Base-by-base conservation (phyloP, 2,888 invertebrate genomes). In the Polydrusus tereticollis region DNA sequence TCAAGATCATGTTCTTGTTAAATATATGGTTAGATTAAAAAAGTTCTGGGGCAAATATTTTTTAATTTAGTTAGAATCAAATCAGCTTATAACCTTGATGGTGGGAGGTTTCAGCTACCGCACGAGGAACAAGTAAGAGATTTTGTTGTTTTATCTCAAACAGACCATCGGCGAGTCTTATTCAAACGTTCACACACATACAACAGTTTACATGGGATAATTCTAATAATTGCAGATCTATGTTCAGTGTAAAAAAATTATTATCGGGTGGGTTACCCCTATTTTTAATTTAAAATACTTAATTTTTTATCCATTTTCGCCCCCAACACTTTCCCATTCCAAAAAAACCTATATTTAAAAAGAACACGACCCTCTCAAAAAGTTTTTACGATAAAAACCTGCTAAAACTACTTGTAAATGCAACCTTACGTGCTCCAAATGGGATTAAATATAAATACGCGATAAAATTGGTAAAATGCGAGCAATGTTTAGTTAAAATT, bases 371-470 rank as follows among this genome's bases (percentile, higher is more conserved):
- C 36, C 18, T 7, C 20, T 7, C 12, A 6, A 50, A 52, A 50
- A 18, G 52, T 60, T 60, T 66, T 65, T 50, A 72, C 55, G 55
- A 68, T 63, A 68, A 73, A 72, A 71, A 63, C 62, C 59, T 60
- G 71, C 75, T 72, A 72, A 72, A 72, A 59, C 69, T 69, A 72
- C 72, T 67, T 69, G 64, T 77, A 77, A 77, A 77, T 77, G 76
- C 76, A 76, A 74, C 58, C 64, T 74, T 74, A 73, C 64, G 73
- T 73, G 73, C 73, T 73, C 29, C 65, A 45, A 73, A 60, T 60
- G 64, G 69, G 64, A 64, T 68, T 70, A 71, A 59, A 69, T 55
- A 45, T 65, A 65, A 47, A 36, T 41, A 52, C 50, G 62, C 62
- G 62, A 47, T 60, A 52, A 50, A 66, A 60, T 33, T 52, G 14